Base-by-base conservation (phyloP, 1,140 invertebrate genomes). In the Cepaea nemoralis region DNA sequence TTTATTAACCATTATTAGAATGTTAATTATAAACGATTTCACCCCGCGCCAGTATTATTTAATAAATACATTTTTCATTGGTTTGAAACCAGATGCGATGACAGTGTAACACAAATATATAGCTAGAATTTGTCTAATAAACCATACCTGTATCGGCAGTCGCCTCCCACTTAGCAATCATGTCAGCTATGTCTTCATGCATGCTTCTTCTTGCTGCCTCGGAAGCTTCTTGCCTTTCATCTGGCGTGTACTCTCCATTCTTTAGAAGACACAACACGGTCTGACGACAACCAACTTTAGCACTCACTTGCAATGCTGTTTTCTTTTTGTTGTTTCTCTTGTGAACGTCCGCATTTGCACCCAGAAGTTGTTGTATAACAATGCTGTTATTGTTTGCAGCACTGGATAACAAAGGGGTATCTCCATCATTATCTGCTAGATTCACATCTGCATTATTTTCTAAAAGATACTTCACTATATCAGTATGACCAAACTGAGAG, bases 371-470 rank as follows among this genome's bases (percentile, higher is more conserved):
- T 1, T 45, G 16, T 22, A 75, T 19, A 35, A 75, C 22, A 2
- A 1, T 12, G 31, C 22, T 24, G 31, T 75, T 55, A 35, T 35
- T 50, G 40, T 27, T 75, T 24, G 24, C 2, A 19, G 73, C 73
- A 50, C 42, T 22, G 14, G 73, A 75, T n/a, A 75, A 48, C 3
- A 75, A 31, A 12, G 73, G 42, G 1, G 42, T 75, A 42, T 75
- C 45, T 27, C 73, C 73, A 50, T 75, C 40, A 37, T 5, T n/a
- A 35, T 75, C 73, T 19, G 73, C 1, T 10, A 75, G 45, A 50
- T 75, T 55, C 19, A 55, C 40, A 50, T 75, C 45, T 50, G 73
- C 73, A 50, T 55, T 27, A 2, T 75, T 50, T 19, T 33, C 35
- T 1, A 75, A 27, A 19, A 75, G 73, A 22, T 10, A 19, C 16